Conservation (phyloP, 2,888 invertebrate genomes). For the Ligdia adustata region DNA sequence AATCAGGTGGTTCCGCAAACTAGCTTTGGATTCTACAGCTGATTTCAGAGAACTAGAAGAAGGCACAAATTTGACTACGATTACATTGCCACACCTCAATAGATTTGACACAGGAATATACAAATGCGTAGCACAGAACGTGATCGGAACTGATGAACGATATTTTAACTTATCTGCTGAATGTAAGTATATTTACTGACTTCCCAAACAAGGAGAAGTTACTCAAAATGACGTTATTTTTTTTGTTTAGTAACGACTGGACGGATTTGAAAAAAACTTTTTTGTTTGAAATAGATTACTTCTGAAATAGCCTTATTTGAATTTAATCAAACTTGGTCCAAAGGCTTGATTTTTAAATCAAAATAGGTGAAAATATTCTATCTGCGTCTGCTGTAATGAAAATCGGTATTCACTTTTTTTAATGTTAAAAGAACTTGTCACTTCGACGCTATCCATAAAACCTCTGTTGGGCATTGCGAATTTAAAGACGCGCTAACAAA, state of each 20-base stretch:
- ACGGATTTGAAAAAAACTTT: neutral
- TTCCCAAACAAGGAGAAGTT: neutral
- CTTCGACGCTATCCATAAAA: too few species aligned
- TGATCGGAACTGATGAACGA: neutral
- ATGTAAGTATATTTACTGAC: neutral
- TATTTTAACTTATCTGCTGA: neutral
- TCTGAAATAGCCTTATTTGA: neutral
- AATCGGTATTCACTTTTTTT: too few species aligned
- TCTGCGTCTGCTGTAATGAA: too few species aligned
- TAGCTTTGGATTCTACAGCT: neutral
- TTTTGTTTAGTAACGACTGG: neutral
- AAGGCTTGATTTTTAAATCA: neutral
- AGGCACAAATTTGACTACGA: neutral
- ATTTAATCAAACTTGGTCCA: neutral
- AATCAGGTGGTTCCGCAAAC: neutral
- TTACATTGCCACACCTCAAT: neutral
- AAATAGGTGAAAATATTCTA: too few species aligned
- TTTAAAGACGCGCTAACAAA: too few species aligned
- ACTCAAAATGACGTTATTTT: neutral
- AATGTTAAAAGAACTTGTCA: too few species aligned
- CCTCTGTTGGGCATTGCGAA: too few species aligned
- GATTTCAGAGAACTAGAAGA: neutral
- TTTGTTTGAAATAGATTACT: too few species aligned
- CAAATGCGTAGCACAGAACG: neutral
- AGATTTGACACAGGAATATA: neutral